Evolutionary conservation across 2,888 invertebrate species (phyloP), one percentile per base, ranked within the genome.

Genomic region (Drosophila bunnanda): DNA sequence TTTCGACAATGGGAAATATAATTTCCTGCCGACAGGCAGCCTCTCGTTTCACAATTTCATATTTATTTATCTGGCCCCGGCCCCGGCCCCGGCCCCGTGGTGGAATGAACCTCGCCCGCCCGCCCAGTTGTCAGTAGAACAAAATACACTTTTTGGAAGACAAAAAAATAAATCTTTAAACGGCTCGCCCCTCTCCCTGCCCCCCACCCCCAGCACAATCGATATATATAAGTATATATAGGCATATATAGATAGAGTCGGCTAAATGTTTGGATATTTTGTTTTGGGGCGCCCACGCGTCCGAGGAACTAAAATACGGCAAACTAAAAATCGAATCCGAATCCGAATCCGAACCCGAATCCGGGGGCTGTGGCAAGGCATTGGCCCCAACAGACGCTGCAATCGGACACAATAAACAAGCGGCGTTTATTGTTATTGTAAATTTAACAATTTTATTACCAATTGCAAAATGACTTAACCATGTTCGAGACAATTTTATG

Each of bases 401-500:
- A 58, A 48, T 53, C 38, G 60, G 53, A 79, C 54, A 60, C 30
- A 53, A 78, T 67, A 80, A 76, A 70, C 73, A 70, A 71, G 61
- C 39, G 72, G 54, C 64, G 59, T 77, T 81, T 76, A 66, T 75
- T 71, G 67, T 65, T 70, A 67, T 69, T 75, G 74, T 62, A 83
- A 72, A 84, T 77, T 73, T 64, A 73, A 69, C 65, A 72, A 84
- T 77, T 76, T 79, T 79, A 80, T 78, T 64, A 44, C 43, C 77
- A 77, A 73, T 75, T 83, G 84, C 75, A 44, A 75, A 79, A 72
- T 76, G 86, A 78, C 71, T 88, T 76, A 58, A 76, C 74, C 77
- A 71, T 75, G 82, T 75, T 76, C 75, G 68, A 75, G 72, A 66
- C 79, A 80, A 74, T 80, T 85, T 88, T 75, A 78, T 80, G 64